Percentiles rank a stretch among this genome's conserved stretches.
phyloP scores from a whole-genome alignment of 2,797 vertebrate genomes.

The Scyliorhinus canicula region DNA sequence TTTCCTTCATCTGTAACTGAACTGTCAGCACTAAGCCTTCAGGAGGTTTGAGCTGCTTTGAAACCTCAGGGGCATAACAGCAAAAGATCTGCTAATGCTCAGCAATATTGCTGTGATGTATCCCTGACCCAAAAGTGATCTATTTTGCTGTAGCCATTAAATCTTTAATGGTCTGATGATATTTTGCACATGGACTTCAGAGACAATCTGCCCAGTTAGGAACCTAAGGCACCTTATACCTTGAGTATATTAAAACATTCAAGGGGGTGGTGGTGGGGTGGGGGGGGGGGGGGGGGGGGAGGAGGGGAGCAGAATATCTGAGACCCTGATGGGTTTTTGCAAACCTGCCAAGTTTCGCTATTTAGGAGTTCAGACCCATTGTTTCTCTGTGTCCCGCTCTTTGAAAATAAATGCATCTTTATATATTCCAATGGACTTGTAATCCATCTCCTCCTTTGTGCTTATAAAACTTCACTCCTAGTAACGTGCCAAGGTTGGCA shows the following conservation, averaged over 20 bases:
- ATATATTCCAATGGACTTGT: constrained; percentile 11
- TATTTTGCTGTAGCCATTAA: constrained; percentile 28
- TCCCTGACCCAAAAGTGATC: constrained; percentile 32
- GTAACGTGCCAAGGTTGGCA: constrained; percentile 34
- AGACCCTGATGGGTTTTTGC: background rate
- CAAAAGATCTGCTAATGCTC: constrained; percentile 35
- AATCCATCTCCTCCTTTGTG: constrained; percentile 28
- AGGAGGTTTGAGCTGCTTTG: constrained; percentile 6
- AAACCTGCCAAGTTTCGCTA: constrained; percentile 7
- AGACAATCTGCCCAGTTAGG: constrained; percentile 26
- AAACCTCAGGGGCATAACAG: constrained; percentile 19
- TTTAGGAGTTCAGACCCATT: background rate
- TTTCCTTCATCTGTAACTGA: constrained; percentile 29
- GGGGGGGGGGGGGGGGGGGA: no score
- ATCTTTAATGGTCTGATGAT: constrained; percentile 26
- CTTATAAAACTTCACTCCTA: background rate
- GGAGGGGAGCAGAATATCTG: background rate
- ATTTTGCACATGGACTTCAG: constrained; percentile 20
- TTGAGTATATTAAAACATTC: constrained; percentile 20
- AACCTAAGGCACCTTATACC: background rate
- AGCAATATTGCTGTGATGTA: constrained; percentile 21
- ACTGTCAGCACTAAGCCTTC: constrained; percentile 34
- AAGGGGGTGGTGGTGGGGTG: no score
- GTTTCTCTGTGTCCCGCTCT: constrained; percentile 10
- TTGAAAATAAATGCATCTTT: constrained; percentile 27